Conservation (phyloP, 2,113 vertebrate species). For the Lontra canadensis region DNA sequence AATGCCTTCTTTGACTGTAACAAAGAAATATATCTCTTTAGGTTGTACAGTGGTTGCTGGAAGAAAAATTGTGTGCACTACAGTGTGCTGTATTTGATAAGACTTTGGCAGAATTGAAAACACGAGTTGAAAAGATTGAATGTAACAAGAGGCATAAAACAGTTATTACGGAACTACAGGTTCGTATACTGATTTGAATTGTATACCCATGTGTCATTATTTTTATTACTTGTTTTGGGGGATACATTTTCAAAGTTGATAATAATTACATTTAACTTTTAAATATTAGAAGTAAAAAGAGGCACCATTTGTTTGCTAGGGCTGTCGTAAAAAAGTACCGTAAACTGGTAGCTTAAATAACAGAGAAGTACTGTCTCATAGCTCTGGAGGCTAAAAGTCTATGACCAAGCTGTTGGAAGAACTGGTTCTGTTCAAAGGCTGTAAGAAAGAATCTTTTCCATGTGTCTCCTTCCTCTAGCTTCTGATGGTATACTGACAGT, state of each 20-base stretch:
- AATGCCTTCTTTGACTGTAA: not conserved
- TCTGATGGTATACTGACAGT: not conserved
- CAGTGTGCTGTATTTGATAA: slow-evolving; percentile 93
- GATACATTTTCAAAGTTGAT: not conserved
- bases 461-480: not conserved
- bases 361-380: not conserved
- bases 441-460: not conserved
- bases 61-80: slow-evolving; percentile 90
- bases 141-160: slow-evolving; percentile 94
- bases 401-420: not conserved
- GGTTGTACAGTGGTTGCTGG: slow-evolving; percentile 93
- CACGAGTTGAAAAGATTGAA: slow-evolving; percentile 94
- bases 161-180: slow-evolving; percentile 92
- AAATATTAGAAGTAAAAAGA: slow-evolving; percentile 2
- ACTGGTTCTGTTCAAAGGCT: not conserved
- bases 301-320: not conserved
- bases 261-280: not conserved
- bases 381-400: not conserved
- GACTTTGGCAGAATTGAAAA: slow-evolving; percentile 92
- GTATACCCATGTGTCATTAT: not conserved
- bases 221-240: slow-evolving; percentile 33
- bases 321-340: not conserved
- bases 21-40: slow-evolving; percentile 75
- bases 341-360: not conserved
- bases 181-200: slow-evolving; percentile 73